Conservation (phyloP, 2,888 invertebrate genomes). For the Macaria liturata region DNA sequence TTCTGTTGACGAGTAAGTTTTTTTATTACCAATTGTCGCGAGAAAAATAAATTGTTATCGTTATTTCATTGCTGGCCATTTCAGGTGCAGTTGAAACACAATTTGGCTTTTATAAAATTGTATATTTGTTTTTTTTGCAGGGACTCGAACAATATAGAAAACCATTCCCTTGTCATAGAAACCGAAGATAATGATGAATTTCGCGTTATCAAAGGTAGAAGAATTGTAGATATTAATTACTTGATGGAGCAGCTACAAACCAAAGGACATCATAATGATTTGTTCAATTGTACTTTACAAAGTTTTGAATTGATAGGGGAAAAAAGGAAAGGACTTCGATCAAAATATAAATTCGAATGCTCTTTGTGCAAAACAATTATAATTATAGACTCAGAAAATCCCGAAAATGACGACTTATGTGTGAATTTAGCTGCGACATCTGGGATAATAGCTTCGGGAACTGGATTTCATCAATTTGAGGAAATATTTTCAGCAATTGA, state of each 20-base stretch:
- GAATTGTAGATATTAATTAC: not conserved
- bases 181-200: not conserved
- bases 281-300: not conserved
- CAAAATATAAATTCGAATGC: not conserved
- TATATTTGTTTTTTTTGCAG: too few species aligned
- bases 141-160: not conserved
- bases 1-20: not conserved
- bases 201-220: not conserved
- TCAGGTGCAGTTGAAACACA: not conserved
- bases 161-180: not conserved
- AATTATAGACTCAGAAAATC: not conserved
- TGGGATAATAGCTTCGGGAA: not conserved
- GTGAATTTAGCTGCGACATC: not conserved
- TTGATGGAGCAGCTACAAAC: not conserved
- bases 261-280: not conserved
- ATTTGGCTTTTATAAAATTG: not conserved
- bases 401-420: not conserved
- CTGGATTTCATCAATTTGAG: slow-evolving; percentile 15
- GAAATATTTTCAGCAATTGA: slow-evolving; percentile 16
- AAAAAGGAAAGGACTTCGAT: too few species aligned
- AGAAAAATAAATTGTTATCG: not conserved
- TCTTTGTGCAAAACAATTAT: not conserved
- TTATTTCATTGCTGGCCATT: not conserved
- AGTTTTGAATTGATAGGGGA: not conserved
- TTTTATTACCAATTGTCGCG: not conserved